phyloP scores from a whole-genome alignment of 2,113 vertebrate species.

The Tragulus kanchil region DNA sequence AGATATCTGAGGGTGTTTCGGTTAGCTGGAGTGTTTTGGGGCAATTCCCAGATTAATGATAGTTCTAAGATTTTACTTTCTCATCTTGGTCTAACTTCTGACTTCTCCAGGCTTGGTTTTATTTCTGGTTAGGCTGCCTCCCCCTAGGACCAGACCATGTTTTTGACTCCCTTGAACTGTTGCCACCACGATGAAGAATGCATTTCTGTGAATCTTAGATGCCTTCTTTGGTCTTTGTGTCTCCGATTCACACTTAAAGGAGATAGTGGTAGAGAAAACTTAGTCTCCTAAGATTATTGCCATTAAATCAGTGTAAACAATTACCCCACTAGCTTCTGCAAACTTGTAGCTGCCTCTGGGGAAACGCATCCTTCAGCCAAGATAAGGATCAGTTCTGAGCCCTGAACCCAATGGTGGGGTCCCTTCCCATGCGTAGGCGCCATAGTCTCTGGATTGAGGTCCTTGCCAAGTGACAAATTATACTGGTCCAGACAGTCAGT shows the following conservation, averaged over 20 bases:
- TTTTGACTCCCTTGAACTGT: not conserved
- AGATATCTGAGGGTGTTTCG: not conserved
- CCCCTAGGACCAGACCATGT: not conserved
- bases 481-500: accelerated
- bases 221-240: not conserved
- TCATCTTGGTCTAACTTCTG: not conserved
- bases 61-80: not conserved
- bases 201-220: not conserved
- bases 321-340: not conserved
- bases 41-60: not conserved
- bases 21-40: not conserved
- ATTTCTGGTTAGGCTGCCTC: not conserved
- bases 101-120: not conserved
- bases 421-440: not conserved
- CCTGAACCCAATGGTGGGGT: not conserved
- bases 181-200: not conserved
- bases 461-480: not conserved
- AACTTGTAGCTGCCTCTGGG: not conserved
- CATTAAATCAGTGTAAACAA: not conserved
- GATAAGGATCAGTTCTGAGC: not conserved
- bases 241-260: not conserved
- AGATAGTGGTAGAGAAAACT: not conserved
- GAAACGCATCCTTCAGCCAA: not conserved
- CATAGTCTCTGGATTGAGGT: not conserved
- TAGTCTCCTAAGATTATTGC: not conserved